Percentiles rank a stretch among this genome's conserved stretches.
These are phyloP conservation scores for Nanorana parkeri DNA, from an alignment of 2,113 vertebrate genomes.

Conservation along the genomic window DNA sequence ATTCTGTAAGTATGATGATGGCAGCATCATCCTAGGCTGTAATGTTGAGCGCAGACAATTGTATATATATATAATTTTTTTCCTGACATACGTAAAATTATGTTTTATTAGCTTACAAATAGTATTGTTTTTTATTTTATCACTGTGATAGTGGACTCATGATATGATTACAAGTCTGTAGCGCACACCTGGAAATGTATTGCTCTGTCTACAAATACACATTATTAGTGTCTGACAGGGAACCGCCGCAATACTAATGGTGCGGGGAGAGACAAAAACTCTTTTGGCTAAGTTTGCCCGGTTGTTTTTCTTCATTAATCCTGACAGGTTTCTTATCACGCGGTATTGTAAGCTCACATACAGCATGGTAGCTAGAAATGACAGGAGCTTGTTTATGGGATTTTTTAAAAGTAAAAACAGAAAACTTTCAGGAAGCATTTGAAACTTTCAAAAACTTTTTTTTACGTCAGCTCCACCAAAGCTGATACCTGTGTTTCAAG, in stretches of 20 bases:
- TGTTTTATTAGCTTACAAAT: slow-evolving; percentile 28
- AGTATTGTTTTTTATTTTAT: slow-evolving; percentile 7
- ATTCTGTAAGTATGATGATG: slow-evolving; percentile 52
- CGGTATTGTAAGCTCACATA: not conserved
- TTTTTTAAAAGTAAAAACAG: not conserved
- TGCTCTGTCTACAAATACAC: slow-evolving; percentile 11
- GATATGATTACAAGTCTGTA: slow-evolving; percentile 8
- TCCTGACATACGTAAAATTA: not conserved
- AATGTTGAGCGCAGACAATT: not conserved
- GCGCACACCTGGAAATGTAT: not conserved
- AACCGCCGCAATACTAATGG: not conserved
- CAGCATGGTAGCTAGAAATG: not conserved
- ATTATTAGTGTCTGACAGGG: slow-evolving; percentile 5
- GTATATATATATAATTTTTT: not conserved
- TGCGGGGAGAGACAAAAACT: not conserved
- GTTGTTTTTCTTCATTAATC: slow-evolving; percentile 37
- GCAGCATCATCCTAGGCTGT: slow-evolving; percentile 60
- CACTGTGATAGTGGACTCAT: not conserved
- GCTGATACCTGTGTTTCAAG: too few relatives aligned
- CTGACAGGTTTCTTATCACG: slow-evolving; percentile 23
- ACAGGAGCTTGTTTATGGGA: not conserved
- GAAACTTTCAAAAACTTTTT: not conserved
- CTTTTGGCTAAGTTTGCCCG: not conserved
- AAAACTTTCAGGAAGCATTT: not conserved
- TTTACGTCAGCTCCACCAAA: too few relatives aligned